These are phyloP conservation scores for Falco novaeseelandiae DNA, from an alignment of 2,797 vertebrate species.

Conservation along the genomic window DNA sequence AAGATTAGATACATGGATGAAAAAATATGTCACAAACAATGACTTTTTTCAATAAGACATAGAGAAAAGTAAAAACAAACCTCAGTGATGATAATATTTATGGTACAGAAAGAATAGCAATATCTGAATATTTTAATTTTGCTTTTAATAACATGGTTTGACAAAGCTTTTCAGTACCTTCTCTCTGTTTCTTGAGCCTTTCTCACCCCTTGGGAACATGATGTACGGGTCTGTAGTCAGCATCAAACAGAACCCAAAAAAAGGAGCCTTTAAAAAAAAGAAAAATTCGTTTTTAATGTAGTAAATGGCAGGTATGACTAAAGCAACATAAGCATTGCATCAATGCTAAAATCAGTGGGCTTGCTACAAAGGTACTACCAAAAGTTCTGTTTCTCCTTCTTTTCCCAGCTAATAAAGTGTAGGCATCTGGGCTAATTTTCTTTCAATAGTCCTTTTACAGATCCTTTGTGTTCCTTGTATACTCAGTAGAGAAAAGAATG, in stretches of 20 bases:
- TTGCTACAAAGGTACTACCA: background rate
- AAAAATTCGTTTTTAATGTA: background rate
- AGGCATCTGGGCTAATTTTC: background rate
- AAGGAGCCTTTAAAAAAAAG: background rate
- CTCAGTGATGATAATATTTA: background rate
- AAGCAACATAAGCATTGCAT: background rate
- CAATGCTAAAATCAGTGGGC: background rate
- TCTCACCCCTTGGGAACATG: background rate
- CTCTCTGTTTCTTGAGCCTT: background rate
- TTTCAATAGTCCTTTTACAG: background rate
- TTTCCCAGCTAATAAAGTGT: background rate
- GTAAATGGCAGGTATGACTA: background rate
- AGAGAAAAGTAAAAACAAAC: background rate
- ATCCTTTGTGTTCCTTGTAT: background rate
- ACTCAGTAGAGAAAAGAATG: background rate
- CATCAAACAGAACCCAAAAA: background rate
- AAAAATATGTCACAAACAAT: background rate
- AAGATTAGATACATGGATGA: background rate
- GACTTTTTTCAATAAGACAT: background rate
- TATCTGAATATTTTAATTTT: background rate
- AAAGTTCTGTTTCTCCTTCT: background rate
- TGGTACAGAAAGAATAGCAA: background rate
- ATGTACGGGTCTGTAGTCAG: background rate
- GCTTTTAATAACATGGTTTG: background rate
- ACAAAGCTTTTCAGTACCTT: background rate